Base-by-base conservation (phyloP, 2,888 invertebrate genomes). In the Heliconius erato region DNA sequence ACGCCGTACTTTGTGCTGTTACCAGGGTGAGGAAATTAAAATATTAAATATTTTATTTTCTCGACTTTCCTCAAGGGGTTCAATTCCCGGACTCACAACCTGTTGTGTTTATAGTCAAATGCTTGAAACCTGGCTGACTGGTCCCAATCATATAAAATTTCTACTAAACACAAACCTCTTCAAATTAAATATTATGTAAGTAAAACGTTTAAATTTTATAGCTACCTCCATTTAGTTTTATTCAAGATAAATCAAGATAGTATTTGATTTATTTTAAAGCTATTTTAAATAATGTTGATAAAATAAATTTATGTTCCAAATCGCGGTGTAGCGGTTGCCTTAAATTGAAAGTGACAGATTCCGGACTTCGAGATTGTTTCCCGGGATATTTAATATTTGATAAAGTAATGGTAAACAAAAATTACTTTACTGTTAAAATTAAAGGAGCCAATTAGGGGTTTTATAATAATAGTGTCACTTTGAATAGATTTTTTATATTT, bases 251-350 rank as follows among this genome's bases (percentile, higher is more conserved):
- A 72, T 44, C 44, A 72, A 72, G 71, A 72, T 72, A 72, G 44
- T 72, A 72, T 72, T 72, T 72, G 71, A 72, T 72, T 72, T 72
- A 72, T 72, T 72, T 80, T 74, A 32, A 79, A 65, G 63, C 49
- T 54, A 54, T 74, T 80, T 80, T 67, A 72, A 79, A 72, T 72
- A 80, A 40, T 35, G 68, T 68, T 68, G 68, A 68, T 80, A 59
- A 76, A 63, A 81, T 77, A 81, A 71, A 81, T 77, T 81, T 81
- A 77, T 81, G 77, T 65, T 68, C 40, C 35, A 26, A 23, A 68
- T 54, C 40, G 68, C 80, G 80, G 54, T 68, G n/a, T 65, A 49
- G 69, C 28, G 77, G 81, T 65, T 32, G 9, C 81, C 28, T 77
- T 65, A 44, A 77, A 77, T 78, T 71, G 49, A 44, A 76, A 26